These are phyloP conservation scores for Temnothorax nylanderi DNA, from an alignment of 1,140 invertebrate genomes.

Conservation along the genomic window DNA sequence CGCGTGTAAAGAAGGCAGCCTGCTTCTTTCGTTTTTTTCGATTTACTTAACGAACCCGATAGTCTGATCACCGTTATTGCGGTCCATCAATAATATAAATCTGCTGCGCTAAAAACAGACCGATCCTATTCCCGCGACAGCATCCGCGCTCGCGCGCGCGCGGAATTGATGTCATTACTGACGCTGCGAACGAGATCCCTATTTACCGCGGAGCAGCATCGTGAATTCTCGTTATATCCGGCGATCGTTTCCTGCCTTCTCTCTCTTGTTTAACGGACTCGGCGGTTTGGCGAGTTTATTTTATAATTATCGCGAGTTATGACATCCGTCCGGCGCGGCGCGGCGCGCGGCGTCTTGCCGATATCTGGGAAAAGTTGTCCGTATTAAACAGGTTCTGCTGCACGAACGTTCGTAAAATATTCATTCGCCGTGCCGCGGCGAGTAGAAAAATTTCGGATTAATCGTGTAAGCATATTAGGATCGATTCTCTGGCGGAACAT, in stretches of 20 bases:
- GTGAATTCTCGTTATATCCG: constrained; percentile 23
- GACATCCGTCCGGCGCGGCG: constrained; percentile 13
- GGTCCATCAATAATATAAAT: constrained; percentile 44
- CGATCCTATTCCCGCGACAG: not conserved
- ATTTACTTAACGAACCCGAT: constrained; percentile 25
- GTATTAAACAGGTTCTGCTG: not conserved
- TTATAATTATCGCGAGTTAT: constrained; percentile 31
- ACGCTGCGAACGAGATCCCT: constrained; percentile 6
- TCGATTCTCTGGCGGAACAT: not conserved
- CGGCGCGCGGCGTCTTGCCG: not conserved
- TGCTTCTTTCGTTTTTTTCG: not conserved
- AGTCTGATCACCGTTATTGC: constrained; percentile 5
- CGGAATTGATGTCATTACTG: constrained; percentile 20
- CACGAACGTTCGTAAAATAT: not conserved
- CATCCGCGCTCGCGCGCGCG: not conserved
- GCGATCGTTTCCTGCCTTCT: constrained; percentile 21
- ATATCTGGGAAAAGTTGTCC: not conserved
- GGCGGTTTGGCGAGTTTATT: not conserved
- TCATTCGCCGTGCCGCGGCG: not conserved
- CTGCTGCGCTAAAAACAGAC: constrained; percentile 18
- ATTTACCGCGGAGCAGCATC: constrained; percentile 22
- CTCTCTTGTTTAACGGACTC: not conserved
- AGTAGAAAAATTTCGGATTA: constrained; percentile 9
- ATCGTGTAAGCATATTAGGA: not conserved
- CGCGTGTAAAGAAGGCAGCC: not conserved